These are phyloP conservation scores for Epinotia brunnichana DNA, from an alignment of 2,888 invertebrate genomes.

Conservation along the genomic window DNA sequence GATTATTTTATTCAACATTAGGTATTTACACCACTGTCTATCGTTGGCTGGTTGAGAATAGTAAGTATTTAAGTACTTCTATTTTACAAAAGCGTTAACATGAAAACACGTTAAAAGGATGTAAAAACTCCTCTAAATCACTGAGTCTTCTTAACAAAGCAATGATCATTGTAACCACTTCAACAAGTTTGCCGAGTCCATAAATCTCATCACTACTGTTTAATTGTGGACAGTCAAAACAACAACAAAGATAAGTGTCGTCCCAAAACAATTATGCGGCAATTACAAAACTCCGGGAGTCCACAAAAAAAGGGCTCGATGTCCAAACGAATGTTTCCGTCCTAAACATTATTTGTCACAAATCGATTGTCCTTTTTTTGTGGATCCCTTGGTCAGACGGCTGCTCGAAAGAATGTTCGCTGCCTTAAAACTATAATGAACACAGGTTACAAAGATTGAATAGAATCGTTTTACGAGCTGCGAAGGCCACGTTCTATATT, in stretches of 20 bases:
- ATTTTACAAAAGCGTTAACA: conserved; percentile 18
- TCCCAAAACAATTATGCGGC: conserved; percentile 68
- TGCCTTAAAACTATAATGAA: conserved; percentile 41
- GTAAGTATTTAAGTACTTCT: not conserved
- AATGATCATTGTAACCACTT: conserved; percentile 28
- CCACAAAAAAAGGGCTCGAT: conserved; percentile 54
- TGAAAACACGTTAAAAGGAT: conserved; percentile 24
- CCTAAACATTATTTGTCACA: conserved; percentile 50
- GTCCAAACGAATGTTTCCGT: conserved; percentile 50
- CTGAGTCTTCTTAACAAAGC: conserved; percentile 26
- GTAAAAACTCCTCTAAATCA: conserved; percentile 25
- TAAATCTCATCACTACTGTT: conserved; percentile 41
- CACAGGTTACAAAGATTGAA: conserved; percentile 53
- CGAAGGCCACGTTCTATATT: conserved; percentile 37
- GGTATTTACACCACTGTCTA: not conserved
- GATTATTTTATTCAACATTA: too few relatives aligned
- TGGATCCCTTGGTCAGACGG: conserved; percentile 49
- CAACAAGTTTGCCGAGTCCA: conserved; percentile 34
- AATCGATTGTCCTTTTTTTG: conserved; percentile 59
- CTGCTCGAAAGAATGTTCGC: conserved; percentile 43
- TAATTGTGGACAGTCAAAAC: conserved; percentile 59
- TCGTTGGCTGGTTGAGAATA: not conserved
- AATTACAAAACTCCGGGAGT: conserved; percentile 62
- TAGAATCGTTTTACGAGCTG: conserved; percentile 18
- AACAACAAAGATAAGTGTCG: conserved; percentile 61